Percentiles rank a stretch among this genome's conserved stretches.
These are phyloP conservation scores for Anthopleura sola DNA, from an alignment of 64 coral and sea anemone genomes.

Conservation along the genomic window DNA sequence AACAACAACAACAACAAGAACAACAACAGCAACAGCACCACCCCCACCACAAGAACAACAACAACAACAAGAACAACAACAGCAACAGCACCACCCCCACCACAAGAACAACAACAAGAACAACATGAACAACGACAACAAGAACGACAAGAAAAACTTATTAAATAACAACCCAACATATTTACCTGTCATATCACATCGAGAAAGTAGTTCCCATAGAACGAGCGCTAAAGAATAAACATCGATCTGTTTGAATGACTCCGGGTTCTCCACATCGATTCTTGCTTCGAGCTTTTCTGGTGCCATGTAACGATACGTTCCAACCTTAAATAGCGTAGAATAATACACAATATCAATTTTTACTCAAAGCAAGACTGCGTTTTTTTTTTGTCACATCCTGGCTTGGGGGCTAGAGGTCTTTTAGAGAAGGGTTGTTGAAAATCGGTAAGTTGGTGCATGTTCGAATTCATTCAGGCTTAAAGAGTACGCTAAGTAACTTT, in stretches of 20 bases:
- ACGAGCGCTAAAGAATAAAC: conserved; percentile 68
- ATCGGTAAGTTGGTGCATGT: no score
- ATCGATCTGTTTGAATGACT: conserved; percentile 78
- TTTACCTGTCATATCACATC: conserved; percentile 24
- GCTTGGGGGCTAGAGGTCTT: no score
- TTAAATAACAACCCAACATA: not conserved
- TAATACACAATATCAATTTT: not conserved
- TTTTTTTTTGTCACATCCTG: no score
- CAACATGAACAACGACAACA: no score
- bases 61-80: not conserved
- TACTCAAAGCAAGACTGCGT: no score
- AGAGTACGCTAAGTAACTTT: no score
- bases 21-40: no score
- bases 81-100: no score
- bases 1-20: not conserved
- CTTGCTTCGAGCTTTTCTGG: conserved; percentile 64
- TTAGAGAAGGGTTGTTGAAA: no score
- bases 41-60: no score
- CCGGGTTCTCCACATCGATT: conserved; percentile 35
- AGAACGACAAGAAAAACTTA: not conserved
- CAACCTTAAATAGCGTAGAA: conserved; percentile 41
- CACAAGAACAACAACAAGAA: no score
- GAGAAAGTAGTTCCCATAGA: conserved; percentile 68
- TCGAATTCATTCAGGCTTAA: no score
- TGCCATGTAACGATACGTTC: conserved; percentile 67